Percentiles rank a stretch among this genome's conserved stretches.
Evolutionary conservation across 2,888 invertebrate genomes (phyloP).

Genomic region (Piscicola geometra): DNA sequence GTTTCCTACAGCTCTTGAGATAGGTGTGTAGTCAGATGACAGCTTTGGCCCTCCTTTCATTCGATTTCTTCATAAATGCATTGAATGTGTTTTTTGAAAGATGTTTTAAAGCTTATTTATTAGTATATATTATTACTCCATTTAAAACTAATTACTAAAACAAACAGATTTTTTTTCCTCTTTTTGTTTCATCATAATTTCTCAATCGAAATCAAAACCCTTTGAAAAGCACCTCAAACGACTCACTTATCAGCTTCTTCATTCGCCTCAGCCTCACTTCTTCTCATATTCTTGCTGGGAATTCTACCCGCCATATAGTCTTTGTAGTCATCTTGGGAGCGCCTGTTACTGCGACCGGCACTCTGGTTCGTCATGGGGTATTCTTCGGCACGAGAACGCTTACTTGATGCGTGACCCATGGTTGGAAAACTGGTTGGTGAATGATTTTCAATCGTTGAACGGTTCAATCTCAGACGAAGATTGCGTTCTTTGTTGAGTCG

Average conservation of each 20-base stretch:
- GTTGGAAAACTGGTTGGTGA: not conserved
- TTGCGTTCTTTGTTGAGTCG: not conserved
- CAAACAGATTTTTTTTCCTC: too few species aligned
- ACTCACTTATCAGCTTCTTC: not conserved
- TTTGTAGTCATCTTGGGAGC: not conserved
- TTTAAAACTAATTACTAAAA: too few species aligned
- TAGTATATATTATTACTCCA: too few species aligned
- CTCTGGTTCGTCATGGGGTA: not conserved
- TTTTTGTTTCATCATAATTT: too few species aligned
- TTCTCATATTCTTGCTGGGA: not conserved
- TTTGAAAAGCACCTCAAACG: not conserved
- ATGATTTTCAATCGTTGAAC: not conserved
- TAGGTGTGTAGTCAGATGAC: too few species aligned
- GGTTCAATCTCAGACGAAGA: too few species aligned
- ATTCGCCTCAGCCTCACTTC: not conserved
- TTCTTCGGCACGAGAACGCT: constrained; percentile 11
- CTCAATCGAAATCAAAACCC: too few species aligned
- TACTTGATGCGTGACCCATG: constrained; percentile 32
- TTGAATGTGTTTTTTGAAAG: too few species aligned
- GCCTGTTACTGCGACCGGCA: not conserved
- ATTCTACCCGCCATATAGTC: not conserved
- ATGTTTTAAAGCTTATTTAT: too few species aligned
- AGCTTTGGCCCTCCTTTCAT: too few species aligned
- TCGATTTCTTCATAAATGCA: too few species aligned
- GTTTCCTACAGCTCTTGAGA: too few species aligned